These are phyloP conservation scores for Rhadina sibilatrix DNA, from an alignment of 2,113 vertebrate genomes.

Conservation along the genomic window DNA sequence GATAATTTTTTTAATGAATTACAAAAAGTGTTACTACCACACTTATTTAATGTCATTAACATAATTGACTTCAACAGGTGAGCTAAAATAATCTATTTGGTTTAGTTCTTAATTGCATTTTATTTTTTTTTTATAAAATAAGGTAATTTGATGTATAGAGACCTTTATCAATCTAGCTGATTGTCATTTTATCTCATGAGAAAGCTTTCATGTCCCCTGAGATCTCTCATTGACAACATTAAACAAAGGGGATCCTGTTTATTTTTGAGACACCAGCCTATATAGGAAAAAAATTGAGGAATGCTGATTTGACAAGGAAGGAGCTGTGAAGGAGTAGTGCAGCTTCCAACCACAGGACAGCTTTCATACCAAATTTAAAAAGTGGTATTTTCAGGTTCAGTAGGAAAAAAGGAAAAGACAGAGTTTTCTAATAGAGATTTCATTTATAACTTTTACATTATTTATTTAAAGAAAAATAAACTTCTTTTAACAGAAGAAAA, in stretches of 20 bases:
- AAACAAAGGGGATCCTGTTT: not conserved
- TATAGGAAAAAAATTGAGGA: not conserved
- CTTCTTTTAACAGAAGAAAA: not conserved
- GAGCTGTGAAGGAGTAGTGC: not conserved
- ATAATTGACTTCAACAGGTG: not conserved
- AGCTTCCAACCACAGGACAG: not conserved
- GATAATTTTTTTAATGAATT: not conserved
- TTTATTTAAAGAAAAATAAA: not conserved
- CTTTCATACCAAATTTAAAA: not conserved
- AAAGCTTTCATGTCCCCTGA: not conserved
- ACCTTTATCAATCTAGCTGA: not conserved
- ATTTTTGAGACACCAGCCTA: not conserved
- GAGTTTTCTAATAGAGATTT: not conserved
- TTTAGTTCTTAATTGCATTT: not conserved
- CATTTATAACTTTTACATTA: not conserved
- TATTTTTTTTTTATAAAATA: not conserved
- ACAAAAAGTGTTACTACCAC: not conserved
- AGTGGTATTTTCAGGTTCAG: not conserved
- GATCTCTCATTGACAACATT: not conserved
- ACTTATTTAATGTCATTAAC: not conserved
- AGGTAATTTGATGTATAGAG: not conserved
- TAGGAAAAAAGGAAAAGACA: not conserved
- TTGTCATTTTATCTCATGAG: not conserved
- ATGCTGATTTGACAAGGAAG: not conserved
- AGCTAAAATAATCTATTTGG: not conserved